phyloP scores from a whole-genome alignment of 2,113 vertebrate genomes.

The Anarhynchus alexandrinus region DNA sequence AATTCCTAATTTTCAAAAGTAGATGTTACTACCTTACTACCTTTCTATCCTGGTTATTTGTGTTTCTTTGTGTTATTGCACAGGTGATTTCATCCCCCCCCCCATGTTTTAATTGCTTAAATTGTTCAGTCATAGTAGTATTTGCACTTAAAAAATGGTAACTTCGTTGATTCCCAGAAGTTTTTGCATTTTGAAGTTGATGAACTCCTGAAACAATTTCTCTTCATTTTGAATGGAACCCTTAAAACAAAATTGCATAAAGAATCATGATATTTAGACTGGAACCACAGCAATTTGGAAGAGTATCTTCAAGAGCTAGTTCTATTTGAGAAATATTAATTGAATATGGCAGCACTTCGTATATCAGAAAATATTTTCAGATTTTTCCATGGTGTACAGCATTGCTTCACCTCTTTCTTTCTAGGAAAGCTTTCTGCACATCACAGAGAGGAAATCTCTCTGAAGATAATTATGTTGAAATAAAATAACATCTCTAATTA shows the following conservation, averaged over 20 bases:
- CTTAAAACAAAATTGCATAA: not conserved
- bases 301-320: not conserved
- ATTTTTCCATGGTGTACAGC: not conserved
- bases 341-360: not conserved
- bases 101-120: not conserved
- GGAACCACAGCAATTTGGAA: not conserved
- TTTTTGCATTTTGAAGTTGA: not conserved
- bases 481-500: conserved; percentile 17
- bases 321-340: not conserved
- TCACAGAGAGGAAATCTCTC: not conserved
- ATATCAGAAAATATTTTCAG: not conserved
- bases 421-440: conserved; percentile 22
- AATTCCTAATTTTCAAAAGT: not conserved
- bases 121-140: not conserved
- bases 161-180: not conserved
- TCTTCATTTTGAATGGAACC: not conserved
- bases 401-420: not conserved
- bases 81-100: accelerated
- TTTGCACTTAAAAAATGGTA: not conserved
- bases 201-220: not conserved
- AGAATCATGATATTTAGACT: not conserved
- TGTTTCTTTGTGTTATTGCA: not conserved
- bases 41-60: not conserved
- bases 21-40: not conserved
- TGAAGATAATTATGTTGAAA: conserved; percentile 36